Evolutionary conservation across 2,797 vertebrate genomes (phyloP), one percentile per base, ranked within the genome.

Genomic region (Champsocephalus esox): DNA sequence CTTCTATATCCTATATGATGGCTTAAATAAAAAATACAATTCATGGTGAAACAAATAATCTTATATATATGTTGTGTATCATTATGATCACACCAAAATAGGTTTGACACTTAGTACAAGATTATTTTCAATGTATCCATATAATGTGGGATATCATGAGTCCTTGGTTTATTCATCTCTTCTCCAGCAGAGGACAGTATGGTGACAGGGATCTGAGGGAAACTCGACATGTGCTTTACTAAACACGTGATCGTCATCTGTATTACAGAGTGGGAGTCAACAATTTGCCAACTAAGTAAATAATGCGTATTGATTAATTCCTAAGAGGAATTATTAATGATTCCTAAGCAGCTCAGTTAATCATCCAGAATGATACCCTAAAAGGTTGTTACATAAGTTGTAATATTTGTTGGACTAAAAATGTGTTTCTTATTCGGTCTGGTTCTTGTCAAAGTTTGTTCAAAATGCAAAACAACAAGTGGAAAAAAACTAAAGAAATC

Each of bases 131-230:
- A 2, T 2, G 1, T 59, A 34, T n/a, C 7, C 3, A 38, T 12
- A 17, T 7, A 16, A 11, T 3, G 11, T 16, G 8, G 59, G 1
- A 21, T 41, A 13, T 43, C 9, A 12, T 52, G 3, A 16, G 45
- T 59, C 38, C 16, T 5, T 21, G 0, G 19, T 45, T 46, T 5
- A 3, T 4, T 65, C 12, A 46, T 45, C 34, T 41, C 59, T 61
- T 17, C 49, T 54, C 90, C 92, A 92, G 80, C 85, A 93, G 92
- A 91, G 88, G 91, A 34, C 90, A 89, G 87, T 87, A 38, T 75
- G 74, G 84, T 85, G 73, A 78, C 88, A 73, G 75, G 9, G 46
- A 88, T 0, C 12, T 8, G 24, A 52, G 49, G 10, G 43, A 19
- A 5, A 3, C 19, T 11, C 44, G 50, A 69, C 85, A 84, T 70